Evolutionary conservation across 2,797 vertebrate genomes (phyloP), one percentile per base, ranked within the genome.

Genomic region (Pyrocephalus nanus): DNA sequence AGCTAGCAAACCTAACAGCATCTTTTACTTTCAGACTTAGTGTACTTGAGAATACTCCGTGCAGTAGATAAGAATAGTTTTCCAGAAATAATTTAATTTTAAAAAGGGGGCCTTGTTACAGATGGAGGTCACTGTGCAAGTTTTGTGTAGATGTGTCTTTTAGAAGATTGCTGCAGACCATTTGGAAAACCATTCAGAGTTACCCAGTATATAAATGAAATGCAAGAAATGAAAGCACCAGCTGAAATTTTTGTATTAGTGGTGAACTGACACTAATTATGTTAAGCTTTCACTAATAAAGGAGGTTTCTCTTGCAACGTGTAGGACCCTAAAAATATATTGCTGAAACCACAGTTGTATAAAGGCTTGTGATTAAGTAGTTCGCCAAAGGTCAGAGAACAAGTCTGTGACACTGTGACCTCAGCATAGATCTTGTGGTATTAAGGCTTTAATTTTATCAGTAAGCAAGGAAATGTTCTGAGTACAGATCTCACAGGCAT

Each of bases 1-100:
- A 71, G 14, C 50, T 81, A 75, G 74, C 13, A 81, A 95, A 92
- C 83, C 40, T 83, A 93, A 89, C 65, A 78, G 70, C 67, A 51
- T 62, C 85, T 95, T 85, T 90, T 47, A 84, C 48, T 96, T 96
- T 90, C 79, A 88, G 47, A 34, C 40, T 64, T 73, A 53, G 72
- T 54, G 50, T 87, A 21, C 34, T 42, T 88, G 36, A 38, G 43
- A 84, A 20, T 48, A 75, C 7, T 16, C 5, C 3, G 71, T 14
- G 30, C 27, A 67, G 34, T 27, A 32, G 34, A 4, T 4, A 53
- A 20, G 34, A 74, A 29, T 69, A 26, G 53, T 72, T 89, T 72
- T 42, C 36, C 19, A 55, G 43, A 71, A 82, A 65, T 42, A 72
- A 61, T 43, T 71, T 48, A 34, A 58, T 93, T 86, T 15, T 25